These are phyloP conservation scores for Podocnemis expansa DNA, from an alignment of 2,113 vertebrate species.

Conservation along the genomic window DNA sequence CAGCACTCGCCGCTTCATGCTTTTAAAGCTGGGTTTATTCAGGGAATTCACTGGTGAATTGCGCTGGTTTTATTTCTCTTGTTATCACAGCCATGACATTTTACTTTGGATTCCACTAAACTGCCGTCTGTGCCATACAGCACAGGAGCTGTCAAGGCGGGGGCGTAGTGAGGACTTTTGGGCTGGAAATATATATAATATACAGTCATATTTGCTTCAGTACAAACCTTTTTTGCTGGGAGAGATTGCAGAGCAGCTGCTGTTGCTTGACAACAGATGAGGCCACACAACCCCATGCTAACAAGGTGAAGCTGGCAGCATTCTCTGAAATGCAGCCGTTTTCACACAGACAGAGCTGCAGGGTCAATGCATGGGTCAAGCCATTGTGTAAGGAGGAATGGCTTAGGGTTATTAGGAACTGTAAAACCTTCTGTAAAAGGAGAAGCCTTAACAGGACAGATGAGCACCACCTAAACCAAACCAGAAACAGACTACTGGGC, in stretches of 20 bases:
- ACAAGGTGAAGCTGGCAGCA: not conserved
- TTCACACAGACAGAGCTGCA: too few species aligned
- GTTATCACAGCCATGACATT: not conserved
- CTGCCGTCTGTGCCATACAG: fast-evolving
- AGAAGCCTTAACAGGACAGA: too few species aligned
- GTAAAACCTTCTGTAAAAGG: too few species aligned
- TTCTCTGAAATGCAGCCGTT: too few species aligned
- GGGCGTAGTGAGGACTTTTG: not conserved
- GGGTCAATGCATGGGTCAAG: too few species aligned
- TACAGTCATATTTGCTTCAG: not conserved
- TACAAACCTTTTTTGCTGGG: slow-evolving; percentile 24
- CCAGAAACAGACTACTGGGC: not conserved
- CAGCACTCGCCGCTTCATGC: not conserved
- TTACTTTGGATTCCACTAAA: not conserved
- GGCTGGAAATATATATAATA: not conserved
- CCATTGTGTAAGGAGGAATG: too few species aligned
- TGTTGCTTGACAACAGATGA: slow-evolving; percentile 37
- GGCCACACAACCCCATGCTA: not conserved
- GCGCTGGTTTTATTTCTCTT: not conserved
- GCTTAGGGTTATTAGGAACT: too few species aligned
- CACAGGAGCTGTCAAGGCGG: not conserved
- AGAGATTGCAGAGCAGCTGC: slow-evolving; percentile 29
- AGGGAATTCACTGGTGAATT: not conserved
- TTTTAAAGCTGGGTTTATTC: not conserved
- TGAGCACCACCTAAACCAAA: too few species aligned